Evolutionary conservation across 2,888 invertebrate species (phyloP), one percentile per base, ranked within the genome.

Genomic region (Phengaris alcon): DNA sequence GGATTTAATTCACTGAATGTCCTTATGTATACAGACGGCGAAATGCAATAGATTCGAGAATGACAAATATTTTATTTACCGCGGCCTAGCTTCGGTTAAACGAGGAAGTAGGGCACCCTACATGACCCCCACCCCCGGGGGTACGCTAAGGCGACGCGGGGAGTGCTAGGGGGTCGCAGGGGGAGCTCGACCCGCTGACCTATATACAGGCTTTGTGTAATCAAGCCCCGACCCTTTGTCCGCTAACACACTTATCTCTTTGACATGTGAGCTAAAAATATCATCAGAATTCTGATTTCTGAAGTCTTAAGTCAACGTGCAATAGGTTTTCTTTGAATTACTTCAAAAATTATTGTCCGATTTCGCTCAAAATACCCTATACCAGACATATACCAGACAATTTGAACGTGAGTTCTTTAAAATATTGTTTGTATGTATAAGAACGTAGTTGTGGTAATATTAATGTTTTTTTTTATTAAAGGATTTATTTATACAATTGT

Each of bases 221-320:
- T 57, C 68, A 64, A 69, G 64, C 64, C 1, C 35, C 35, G 64
- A 12, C 64, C 64, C 64, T 64, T 64, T 64, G 64, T 64, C 64
- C 64, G 64, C 35, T 64, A 64, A 64, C 64, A 64, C 64, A 64
- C 64, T 64, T 44, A 64, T 64, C 44, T 64, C 6, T 64, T 64
- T 64, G 64, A 64, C 12, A 64, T 64, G 64, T 64, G 64, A 64
- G 64, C 35, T 64, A 64, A 64, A 64, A 64, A 64, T 64, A 64
- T 64, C 6, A 44, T 64, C 22, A 22, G 10, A 22, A 35, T 35
- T 35, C 35, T 35, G 64, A 44, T 64, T 35, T 44, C 35, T 64
- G 64, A 52, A 52, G 52, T 12, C 4, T 22, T 22, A 3, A 8
- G 59, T 10, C 22, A 22, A 22, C 22, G 22, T 1, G 22, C 22